Evolutionary conservation across 2,888 invertebrate genomes (phyloP).

Genomic region (Caradrina kadenii): DNA sequence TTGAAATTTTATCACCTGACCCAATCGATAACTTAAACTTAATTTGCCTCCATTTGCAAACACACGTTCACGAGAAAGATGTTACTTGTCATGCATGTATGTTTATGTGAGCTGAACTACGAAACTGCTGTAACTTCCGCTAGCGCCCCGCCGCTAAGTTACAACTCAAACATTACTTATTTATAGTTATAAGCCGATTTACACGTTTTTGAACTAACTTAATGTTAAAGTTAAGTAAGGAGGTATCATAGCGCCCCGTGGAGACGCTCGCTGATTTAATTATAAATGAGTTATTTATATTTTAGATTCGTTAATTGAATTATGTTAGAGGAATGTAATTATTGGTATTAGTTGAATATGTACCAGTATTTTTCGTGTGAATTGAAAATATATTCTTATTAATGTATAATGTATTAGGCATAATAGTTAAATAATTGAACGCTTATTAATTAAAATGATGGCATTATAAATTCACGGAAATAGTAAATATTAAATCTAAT

Average conservation of each 20-base stretch:
- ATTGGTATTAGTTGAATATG: slow-evolving; percentile 1
- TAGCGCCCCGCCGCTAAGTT: slow-evolving; percentile 68
- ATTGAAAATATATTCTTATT: neutral
- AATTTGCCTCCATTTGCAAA: slow-evolving; percentile 46
- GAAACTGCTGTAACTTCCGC: slow-evolving; percentile 63
- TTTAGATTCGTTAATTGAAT: slow-evolving; percentile 25
- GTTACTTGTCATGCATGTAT: slow-evolving; percentile 43
- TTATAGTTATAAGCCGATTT: slow-evolving; percentile 67
- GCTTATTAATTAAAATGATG: neutral
- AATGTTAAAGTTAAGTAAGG: slow-evolving; percentile 55
- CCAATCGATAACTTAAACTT: slow-evolving; percentile 20
- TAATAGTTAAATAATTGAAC: slow-evolving; percentile 2
- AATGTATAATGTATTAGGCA: neutral
- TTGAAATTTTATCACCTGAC: slow-evolving; percentile 12
- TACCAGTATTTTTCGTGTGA: neutral
- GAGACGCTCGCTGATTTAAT: slow-evolving; percentile 53
- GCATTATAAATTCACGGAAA: slow-evolving; percentile 20
- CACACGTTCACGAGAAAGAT: slow-evolving; percentile 46
- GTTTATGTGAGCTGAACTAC: slow-evolving; percentile 45
- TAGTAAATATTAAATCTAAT: slow-evolving; percentile 6
- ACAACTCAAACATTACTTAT: slow-evolving; percentile 68
- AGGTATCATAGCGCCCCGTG: slow-evolving; percentile 53
- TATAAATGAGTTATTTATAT: slow-evolving; percentile 41
- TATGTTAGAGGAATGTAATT: slow-evolving; percentile 11
- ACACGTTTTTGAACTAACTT: slow-evolving; percentile 61